Evolutionary conservation across 2,113 vertebrate species (phyloP).

Genomic region (Crotalus tigris): DNA sequence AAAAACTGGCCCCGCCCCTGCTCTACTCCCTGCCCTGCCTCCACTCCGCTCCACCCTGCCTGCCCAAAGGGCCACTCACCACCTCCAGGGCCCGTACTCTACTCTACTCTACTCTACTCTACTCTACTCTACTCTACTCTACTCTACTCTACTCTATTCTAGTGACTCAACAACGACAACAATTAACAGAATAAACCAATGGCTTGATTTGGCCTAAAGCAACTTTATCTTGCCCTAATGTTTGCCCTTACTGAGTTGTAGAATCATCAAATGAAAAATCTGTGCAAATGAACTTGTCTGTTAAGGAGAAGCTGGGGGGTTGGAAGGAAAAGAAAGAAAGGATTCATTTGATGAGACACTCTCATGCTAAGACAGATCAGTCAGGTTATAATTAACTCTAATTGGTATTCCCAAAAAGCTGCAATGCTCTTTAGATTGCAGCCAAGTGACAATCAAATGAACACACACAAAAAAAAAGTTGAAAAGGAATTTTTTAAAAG

Average conservation of each 20-base stretch:
- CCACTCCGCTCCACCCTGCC: no score
- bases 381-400: constrained; percentile 41
- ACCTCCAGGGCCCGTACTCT: no score
- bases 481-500: neutral
- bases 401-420: constrained; percentile 31
- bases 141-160: no score
- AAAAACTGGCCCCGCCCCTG: no score
- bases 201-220: neutral
- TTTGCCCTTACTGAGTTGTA: neutral
- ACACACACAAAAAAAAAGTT: neutral
- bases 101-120: no score
- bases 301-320: neutral
- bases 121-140: no score
- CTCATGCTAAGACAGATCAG: constrained; percentile 29
- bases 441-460: constrained; percentile 1
- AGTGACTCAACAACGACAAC: neutral
- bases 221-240: neutral
- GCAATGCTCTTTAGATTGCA: constrained; percentile 17
- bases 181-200: neutral
- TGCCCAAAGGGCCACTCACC: no score
- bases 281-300: neutral
- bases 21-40: no score
- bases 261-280: neutral
- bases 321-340: neutral
- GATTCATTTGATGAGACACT: constrained; percentile 20